Evolutionary conservation across 2,888 invertebrate genomes (phyloP), one percentile per base, ranked within the genome.

Genomic region (Amblyjoppa fuscipennis): DNA sequence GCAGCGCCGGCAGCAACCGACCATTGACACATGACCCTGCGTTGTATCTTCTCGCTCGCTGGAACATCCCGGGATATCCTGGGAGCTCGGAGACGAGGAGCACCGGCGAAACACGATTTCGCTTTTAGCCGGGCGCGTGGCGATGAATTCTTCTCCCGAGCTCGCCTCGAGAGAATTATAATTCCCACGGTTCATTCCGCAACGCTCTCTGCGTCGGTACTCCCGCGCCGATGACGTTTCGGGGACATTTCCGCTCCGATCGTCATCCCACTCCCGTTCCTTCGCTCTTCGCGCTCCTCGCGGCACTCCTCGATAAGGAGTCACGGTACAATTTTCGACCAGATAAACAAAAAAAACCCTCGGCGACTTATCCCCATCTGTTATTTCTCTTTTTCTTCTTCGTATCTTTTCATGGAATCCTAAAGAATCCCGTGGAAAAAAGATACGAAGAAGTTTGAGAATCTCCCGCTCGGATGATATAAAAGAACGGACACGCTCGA

Each of bases 101-200:
- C 71, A 71, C 20, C 79, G 34, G 83, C 88, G 87, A 89, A 87
- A 90, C 86, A 88, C 79, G 87, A 86, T 86, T 86, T 87, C 87
- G 88, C 85, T 86, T 84, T 74, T 88, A 88, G 86, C 87, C 88
- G 85, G 90, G 88, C 89, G 89, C 68, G 83, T 85, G 88, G 88
- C 88, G 81, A 86, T 88, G 81, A 77, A 87, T 85, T 83, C 77
- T 68, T 69, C 68, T 74, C 66, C 59, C 75, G 56, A 20, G 38
- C 64, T 16, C 66, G 61, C 70, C 56, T 77, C 77, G 70, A n/a
- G 73, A 53, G 70, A 45, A 53, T 11, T 64, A 64, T 86, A 75
- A 71, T 74, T 86, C 87, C 83, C 87, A 90, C 85, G 85, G 85
- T 85, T 76, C 9, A 61, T 83, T 80, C 82, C 16, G 41, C 28